phyloP scores from a whole-genome alignment of 2,797 vertebrate species.

The Spondyliosoma cantharus region DNA sequence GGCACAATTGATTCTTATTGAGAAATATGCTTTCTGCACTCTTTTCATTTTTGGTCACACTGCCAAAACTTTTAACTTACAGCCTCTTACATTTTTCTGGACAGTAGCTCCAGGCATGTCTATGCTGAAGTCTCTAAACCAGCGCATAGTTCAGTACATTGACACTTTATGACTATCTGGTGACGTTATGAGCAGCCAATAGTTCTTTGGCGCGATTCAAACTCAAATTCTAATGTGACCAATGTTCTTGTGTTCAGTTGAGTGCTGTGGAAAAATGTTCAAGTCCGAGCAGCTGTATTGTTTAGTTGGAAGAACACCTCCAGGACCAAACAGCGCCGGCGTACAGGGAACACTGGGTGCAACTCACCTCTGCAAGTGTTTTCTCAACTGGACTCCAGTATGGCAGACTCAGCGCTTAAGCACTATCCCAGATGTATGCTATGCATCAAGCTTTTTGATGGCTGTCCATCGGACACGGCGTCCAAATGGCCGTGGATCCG shows the following conservation, averaged over 20 bases:
- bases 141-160: constrained; percentile 17
- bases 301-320: constrained; percentile 39
- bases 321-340: constrained; percentile 19
- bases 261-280: constrained; percentile 48
- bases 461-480: constrained; percentile 61
- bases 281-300: constrained; percentile 40
- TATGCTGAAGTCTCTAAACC: constrained; percentile 21
- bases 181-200: constrained; percentile 29
- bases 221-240: constrained; percentile 33
- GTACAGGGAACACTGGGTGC: constrained; percentile 36
- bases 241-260: constrained; percentile 46
- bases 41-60: neutral
- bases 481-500: constrained; percentile 65
- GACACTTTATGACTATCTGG: constrained; percentile 44
- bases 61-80: constrained; percentile 5
- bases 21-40: neutral
- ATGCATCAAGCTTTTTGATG: constrained; percentile 69
- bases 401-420: constrained; percentile 50
- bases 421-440: constrained; percentile 73
- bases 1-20: neutral
- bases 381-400: constrained; percentile 52
- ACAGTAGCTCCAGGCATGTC: constrained; percentile 5
- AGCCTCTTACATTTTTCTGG: constrained; percentile 16
- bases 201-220: constrained; percentile 22
- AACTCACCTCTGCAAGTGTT: constrained; percentile 55